Evolutionary conservation across 2,113 vertebrate genomes (phyloP).

Genomic region (Melanerpes aurifrons): DNA sequence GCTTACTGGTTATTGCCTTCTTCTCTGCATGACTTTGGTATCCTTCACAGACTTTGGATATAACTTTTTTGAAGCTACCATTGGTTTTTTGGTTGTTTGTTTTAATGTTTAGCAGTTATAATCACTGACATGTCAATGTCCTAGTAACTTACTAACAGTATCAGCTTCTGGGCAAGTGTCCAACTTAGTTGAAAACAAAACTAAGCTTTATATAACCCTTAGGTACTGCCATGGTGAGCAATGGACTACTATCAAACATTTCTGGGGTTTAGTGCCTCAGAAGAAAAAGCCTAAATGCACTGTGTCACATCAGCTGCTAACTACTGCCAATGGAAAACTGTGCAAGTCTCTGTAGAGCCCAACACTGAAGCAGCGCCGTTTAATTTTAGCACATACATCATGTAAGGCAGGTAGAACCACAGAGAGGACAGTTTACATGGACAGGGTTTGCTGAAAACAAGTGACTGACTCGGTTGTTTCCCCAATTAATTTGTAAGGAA

Average conservation of each 20-base stretch:
- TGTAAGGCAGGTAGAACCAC: neutral
- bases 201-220: neutral
- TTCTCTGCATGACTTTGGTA: neutral
- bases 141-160: neutral
- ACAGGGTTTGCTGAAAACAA: neutral
- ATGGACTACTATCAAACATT: neutral
- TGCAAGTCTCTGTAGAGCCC: slow-evolving; percentile 1
- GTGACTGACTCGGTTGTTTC: neutral
- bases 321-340: slow-evolving; percentile 37
- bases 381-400: slow-evolving; percentile 35
- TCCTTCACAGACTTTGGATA: neutral
- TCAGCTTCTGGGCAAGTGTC: neutral
- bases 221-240: neutral
- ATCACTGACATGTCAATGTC: neutral
- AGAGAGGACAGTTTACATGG: neutral
- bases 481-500: neutral
- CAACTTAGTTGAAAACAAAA: neutral
- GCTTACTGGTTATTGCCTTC: slow-evolving; percentile 38
- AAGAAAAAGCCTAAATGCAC: slow-evolving; percentile 29
- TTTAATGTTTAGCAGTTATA: neutral
- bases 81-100: neutral
- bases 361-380: neutral
- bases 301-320: neutral
- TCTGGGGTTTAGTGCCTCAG: neutral
- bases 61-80: neutral